Evolutionary conservation across 2,888 invertebrate species (phyloP).

Genomic region (Tenodera sinensis): DNA sequence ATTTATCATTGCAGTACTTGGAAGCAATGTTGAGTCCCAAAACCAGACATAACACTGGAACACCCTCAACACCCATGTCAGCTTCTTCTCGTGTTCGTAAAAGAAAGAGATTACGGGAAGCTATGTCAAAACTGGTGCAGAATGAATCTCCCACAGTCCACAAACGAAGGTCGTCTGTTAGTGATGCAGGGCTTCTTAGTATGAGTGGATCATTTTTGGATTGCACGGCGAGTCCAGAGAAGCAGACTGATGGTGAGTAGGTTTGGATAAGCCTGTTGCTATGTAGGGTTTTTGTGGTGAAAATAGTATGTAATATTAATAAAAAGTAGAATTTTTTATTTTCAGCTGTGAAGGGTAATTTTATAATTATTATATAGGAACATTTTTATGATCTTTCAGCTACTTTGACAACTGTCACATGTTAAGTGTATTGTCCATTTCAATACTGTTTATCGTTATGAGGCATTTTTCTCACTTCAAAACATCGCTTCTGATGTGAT

Average conservation of each 20-base stretch:
- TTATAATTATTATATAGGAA: too few relatives aligned
- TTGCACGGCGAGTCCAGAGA: conserved; percentile 55
- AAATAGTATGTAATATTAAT: too few relatives aligned
- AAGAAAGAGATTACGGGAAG: conserved; percentile 72
- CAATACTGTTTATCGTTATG: too few relatives aligned
- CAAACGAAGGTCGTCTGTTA: conserved; percentile 82
- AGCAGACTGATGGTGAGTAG: neutral
- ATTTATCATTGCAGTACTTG: conserved; percentile 43
- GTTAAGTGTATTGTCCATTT: too few relatives aligned
- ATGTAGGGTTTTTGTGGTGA: too few relatives aligned
- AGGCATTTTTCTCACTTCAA: too few relatives aligned
- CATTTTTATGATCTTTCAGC: too few relatives aligned
- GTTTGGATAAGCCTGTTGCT: too few relatives aligned
- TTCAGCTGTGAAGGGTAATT: too few relatives aligned
- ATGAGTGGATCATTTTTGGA: conserved; percentile 87
- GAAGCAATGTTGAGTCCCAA: conserved; percentile 38
- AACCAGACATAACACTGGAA: conserved; percentile 53
- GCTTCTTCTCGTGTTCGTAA: conserved; percentile 57
- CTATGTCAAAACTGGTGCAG: conserved; percentile 53
- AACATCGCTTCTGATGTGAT: too few relatives aligned
- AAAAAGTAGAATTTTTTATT: too few relatives aligned
- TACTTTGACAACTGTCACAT: too few relatives aligned
- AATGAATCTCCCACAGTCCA: conserved; percentile 44
- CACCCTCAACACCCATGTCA: conserved; percentile 17
- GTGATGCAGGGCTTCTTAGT: conserved; percentile 79